Percentiles rank a stretch among this genome's conserved stretches.
phyloP scores from a whole-genome alignment of 2,888 invertebrate species.

The Adelphocoris suturalis region DNA sequence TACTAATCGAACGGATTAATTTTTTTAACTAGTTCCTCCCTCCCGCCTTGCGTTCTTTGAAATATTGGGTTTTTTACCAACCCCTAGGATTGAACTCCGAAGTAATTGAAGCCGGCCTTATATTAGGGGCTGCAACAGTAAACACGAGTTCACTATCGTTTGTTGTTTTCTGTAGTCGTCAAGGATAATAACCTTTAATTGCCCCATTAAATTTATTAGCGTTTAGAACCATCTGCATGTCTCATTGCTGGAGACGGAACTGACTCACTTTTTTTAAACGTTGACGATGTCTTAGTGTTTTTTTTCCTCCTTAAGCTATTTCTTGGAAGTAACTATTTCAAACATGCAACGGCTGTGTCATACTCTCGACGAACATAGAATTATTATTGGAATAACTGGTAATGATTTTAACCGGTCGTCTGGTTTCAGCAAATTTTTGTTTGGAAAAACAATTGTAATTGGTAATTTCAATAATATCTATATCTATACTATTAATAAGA shows the following conservation, averaged over 20 bases:
- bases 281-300: background rate
- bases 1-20: slow-evolving; percentile 75
- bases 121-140: slow-evolving; percentile 47
- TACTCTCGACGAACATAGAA: too few relatives aligned
- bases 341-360: background rate
- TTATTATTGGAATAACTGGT: too few relatives aligned
- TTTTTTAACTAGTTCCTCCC: slow-evolving; percentile 70
- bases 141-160: slow-evolving; percentile 55
- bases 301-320: background rate
- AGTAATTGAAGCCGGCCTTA: slow-evolving; percentile 56
- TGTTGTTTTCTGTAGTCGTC: slow-evolving; percentile 41
- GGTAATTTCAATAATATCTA: too few relatives aligned
- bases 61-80: slow-evolving; percentile 66
- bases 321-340: slow-evolving; percentile 10
- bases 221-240: slow-evolving; percentile 64
- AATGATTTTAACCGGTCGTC: too few relatives aligned
- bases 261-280: slow-evolving; percentile 18
- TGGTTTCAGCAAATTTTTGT: too few relatives aligned
- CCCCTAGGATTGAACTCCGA: slow-evolving; percentile 13
- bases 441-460: too few relatives aligned
- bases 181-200: slow-evolving; percentile 70
- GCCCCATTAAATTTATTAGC: slow-evolving; percentile 63
- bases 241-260: background rate
- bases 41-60: slow-evolving; percentile 1
- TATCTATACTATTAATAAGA: too few relatives aligned